These are phyloP conservation scores for Vanessa tameamea DNA, from an alignment of 1,140 invertebrate species.

Conservation along the genomic window DNA sequence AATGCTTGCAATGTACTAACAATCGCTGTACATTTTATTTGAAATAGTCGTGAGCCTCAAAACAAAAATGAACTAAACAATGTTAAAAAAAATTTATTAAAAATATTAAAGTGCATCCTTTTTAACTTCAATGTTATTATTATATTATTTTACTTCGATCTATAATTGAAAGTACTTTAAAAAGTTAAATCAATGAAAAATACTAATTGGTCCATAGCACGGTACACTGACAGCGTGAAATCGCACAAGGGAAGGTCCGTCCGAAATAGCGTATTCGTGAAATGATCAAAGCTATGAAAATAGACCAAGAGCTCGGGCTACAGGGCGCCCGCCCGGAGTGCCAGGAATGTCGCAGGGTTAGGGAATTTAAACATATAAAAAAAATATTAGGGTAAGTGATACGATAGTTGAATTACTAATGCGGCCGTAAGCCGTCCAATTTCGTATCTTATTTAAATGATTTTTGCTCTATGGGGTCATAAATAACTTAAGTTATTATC, in stretches of 20 bases:
- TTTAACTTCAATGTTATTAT: no score
- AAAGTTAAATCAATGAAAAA: neutral
- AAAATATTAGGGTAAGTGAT: neutral
- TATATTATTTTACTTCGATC: neutral
- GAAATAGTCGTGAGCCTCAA: no score
- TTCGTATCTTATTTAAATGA: no score
- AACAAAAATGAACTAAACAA: no score
- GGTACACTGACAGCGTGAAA: conserved; percentile 14
- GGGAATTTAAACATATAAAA: neutral
- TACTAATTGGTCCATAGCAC: neutral
- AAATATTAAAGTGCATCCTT: no score
- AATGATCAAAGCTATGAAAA: conserved; percentile 23
- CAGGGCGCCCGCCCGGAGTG: neutral
- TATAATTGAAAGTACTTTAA: neutral
- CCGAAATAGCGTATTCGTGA: conserved; percentile 19
- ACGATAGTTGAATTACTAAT: no score
- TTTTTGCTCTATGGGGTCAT: no score
- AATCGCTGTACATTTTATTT: no score
- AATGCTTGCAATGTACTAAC: no score
- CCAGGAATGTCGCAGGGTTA: neutral
- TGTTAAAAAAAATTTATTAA: no score
- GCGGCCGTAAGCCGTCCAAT: no score
- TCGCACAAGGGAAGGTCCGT: conserved; percentile 11
- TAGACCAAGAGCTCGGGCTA: neutral
- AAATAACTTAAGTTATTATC: no score